These are phyloP conservation scores for Orchesella flavescens DNA, from an alignment of 2,888 invertebrate genomes.

Conservation along the genomic window DNA sequence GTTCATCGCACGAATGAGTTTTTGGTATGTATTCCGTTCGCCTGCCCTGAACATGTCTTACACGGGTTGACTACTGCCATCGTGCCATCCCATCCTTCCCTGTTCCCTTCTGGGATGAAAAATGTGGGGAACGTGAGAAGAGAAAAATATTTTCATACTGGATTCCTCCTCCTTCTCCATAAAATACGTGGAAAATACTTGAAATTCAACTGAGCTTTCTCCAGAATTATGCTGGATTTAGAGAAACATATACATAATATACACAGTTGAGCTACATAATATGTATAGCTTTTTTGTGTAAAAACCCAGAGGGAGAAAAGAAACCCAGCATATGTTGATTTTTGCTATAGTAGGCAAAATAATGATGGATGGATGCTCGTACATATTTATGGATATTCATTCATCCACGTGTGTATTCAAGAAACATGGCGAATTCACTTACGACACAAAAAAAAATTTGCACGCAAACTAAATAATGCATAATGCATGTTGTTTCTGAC, in stretches of 20 bases:
- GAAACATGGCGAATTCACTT: no score
- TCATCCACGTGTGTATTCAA: no score
- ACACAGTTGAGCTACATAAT: not conserved
- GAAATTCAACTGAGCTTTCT: constrained; percentile 19
- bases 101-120: constrained; percentile 30
- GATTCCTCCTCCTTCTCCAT: not conserved
- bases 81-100: not conserved
- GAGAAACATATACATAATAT: not conserved
- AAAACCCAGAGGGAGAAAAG: not conserved
- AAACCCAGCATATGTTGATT: not conserved
- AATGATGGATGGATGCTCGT: not conserved
- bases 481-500: not conserved
- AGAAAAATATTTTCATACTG: constrained; percentile 20
- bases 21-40: constrained; percentile 29
- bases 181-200: constrained; percentile 1
- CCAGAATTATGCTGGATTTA: not conserved
- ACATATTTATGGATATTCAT: no score
- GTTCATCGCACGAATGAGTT: constrained; percentile 8
- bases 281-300: not conserved
- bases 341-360: not conserved
- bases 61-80: not conserved
- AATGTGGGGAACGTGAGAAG: constrained; percentile 42
- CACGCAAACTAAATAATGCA: constrained; percentile 14
- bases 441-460: not conserved
- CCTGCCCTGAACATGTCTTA: not conserved